Evolutionary conservation across 2,888 invertebrate species (phyloP).

Genomic region (Drymonia ruficornis): DNA sequence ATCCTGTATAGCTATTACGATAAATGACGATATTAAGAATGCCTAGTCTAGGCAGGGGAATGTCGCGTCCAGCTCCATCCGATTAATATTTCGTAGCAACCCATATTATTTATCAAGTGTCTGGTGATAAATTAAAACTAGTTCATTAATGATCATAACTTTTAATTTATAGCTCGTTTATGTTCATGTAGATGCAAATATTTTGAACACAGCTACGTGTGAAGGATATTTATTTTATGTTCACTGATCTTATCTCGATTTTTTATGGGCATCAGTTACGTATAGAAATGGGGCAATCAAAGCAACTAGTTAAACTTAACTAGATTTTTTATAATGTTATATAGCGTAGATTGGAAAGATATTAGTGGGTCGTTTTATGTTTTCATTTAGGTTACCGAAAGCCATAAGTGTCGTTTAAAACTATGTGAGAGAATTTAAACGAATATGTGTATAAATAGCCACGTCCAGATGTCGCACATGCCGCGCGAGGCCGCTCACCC

Average conservation of each 20-base stretch:
- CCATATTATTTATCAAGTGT: constrained; percentile 65
- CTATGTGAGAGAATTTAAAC: too few species aligned
- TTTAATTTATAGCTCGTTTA: constrained; percentile 67
- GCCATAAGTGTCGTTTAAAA: too few species aligned
- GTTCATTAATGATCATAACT: constrained; percentile 78
- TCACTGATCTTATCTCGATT: constrained; percentile 46
- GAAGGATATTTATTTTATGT: constrained; percentile 54
- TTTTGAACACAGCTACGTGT: constrained; percentile 48
- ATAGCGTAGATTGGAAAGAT: too few species aligned
- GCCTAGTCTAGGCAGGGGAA: constrained; percentile 46
- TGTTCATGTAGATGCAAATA: constrained; percentile 61
- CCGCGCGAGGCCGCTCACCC: too few species aligned
- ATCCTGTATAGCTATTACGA: constrained; percentile 33
- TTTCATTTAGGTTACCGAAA: too few species aligned
- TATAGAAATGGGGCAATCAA: not conserved
- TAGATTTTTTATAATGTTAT: not conserved
- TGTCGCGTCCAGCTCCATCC: constrained; percentile 53
- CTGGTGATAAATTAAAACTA: constrained; percentile 73
- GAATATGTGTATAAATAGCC: too few species aligned
- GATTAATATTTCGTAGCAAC: constrained; percentile 60
- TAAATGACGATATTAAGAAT: constrained; percentile 43
- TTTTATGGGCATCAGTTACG: constrained; percentile 30
- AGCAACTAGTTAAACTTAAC: not conserved
- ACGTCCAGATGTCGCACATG: too few species aligned
- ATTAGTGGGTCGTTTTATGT: too few species aligned